Conservation (phyloP, 2,797 vertebrate species). For the Tapirus indicus region DNA sequence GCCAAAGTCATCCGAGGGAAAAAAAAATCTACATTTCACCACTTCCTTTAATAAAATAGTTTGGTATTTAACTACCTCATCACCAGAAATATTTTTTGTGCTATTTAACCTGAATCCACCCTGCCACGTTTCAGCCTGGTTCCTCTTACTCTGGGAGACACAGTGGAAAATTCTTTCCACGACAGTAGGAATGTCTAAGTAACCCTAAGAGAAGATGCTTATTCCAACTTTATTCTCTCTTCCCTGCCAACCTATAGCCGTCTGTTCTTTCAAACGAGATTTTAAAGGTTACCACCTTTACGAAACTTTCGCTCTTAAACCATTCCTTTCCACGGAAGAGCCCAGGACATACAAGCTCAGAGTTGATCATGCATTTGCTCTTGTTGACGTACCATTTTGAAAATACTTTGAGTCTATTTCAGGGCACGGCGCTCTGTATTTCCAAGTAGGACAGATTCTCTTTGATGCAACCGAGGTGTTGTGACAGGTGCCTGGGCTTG, state of each 20-base stretch:
- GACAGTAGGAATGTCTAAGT: constrained; percentile 12
- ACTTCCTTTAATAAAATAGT: constrained; percentile 51
- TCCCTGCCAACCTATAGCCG: neutral
- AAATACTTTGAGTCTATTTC: neutral
- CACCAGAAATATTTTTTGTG: neutral
- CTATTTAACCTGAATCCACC: constrained; percentile 50
- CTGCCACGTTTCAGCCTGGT: neutral
- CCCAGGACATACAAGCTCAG: neutral
- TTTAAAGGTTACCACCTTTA: neutral
- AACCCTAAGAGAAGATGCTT: neutral
- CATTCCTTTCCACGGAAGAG: neutral
- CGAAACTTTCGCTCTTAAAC: neutral
- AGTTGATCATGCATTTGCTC: neutral
- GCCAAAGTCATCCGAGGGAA: neutral
- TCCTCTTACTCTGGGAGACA: constrained; percentile 14
- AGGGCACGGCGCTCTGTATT: neutral
- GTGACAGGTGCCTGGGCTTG: neutral
- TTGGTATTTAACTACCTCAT: constrained; percentile 60
- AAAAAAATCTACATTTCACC: neutral
- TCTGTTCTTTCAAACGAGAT: neutral
- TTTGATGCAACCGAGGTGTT: neutral
- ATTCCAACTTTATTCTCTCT: constrained; percentile 17
- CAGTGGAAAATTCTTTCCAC: constrained; percentile 41
- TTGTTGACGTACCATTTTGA: neutral
- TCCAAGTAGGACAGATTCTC: neutral